Evolutionary conservation across 2,113 vertebrate genomes (phyloP).

Genomic region (human): GRCh38 chr15:101408501-101409000

Average conservation of each 20-base stretch:
- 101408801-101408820: constrained; percentile 45
- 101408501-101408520: neutral
- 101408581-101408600: neutral
- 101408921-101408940: constrained; percentile 31
- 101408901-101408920: constrained; percentile 39
- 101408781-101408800: constrained; percentile 46
- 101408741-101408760: constrained; percentile 43
- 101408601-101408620: neutral
- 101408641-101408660: neutral
- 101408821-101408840: constrained; percentile 56
- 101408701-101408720: neutral
- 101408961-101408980: neutral
- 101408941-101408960: neutral
- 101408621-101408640: neutral
- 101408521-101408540: neutral
- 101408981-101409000: neutral
- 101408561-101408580: neutral
- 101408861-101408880: constrained; percentile 23
- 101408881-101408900: constrained; percentile 28
- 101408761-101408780: constrained; percentile 37
- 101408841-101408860: constrained; percentile 41
- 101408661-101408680: neutral
- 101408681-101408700: neutral
- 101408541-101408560: neutral
- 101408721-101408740: constrained; percentile 49